phyloP scores from a whole-genome alignment of 2,888 invertebrate genomes.

The Tenthredo distinguenda region DNA sequence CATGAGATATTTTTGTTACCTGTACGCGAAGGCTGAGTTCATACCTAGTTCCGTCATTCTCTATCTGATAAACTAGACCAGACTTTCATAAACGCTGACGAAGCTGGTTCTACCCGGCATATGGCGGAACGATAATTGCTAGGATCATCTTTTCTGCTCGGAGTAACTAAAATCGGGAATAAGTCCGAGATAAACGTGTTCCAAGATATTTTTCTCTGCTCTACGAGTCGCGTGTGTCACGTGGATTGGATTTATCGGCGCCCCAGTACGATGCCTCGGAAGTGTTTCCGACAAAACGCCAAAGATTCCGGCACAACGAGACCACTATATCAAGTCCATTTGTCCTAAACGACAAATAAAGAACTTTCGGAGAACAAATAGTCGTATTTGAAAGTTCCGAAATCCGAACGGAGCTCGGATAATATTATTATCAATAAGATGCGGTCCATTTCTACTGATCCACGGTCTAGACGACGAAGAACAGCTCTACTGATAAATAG shows the following conservation, averaged over 20 bases:
- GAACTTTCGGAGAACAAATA: conserved; percentile 34
- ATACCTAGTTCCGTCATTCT: background rate
- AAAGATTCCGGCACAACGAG: conserved; percentile 19
- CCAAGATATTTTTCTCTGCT: conserved; percentile 20
- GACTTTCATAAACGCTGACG: background rate
- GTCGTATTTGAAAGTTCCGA: conserved; percentile 34
- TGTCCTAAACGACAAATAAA: conserved; percentile 48
- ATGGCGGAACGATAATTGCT: background rate
- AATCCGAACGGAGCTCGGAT: conserved; percentile 22
- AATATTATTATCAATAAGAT: conserved; percentile 29
- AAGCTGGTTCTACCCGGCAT: background rate
- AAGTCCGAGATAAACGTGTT: conserved; percentile 12
- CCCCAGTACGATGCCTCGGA: conserved; percentile 8
- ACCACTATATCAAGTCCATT: conserved; percentile 47
- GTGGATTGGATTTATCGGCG: conserved; percentile 25
- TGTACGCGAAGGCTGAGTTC: background rate
- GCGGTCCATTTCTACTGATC: conserved; percentile 9
- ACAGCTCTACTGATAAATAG: background rate
- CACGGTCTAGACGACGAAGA: background rate
- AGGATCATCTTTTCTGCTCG: background rate
- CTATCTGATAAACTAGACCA: background rate
- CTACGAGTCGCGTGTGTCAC: conserved; percentile 25
- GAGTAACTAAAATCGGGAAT: background rate
- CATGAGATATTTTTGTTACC: conserved; percentile 42
- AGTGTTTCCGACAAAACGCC: conserved; percentile 44